Percentiles rank a stretch among this genome's conserved stretches.
These are phyloP conservation scores for Bimastos eiseni DNA, from an alignment of 2,888 invertebrate genomes.

Conservation along the genomic window DNA sequence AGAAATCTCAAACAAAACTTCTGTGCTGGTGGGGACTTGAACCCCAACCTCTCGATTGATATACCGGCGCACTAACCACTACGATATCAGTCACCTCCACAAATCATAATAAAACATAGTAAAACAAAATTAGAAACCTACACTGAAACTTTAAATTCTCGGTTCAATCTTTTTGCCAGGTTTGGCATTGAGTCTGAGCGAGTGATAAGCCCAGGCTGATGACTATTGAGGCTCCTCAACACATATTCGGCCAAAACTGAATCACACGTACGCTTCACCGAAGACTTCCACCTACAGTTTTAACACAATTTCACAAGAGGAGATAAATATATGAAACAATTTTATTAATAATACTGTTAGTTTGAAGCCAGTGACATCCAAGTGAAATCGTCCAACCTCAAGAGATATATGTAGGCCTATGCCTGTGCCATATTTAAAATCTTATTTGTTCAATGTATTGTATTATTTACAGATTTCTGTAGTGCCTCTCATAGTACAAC, in stretches of 20 bases:
- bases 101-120: too few relatives aligned
- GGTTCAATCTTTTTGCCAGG: not conserved
- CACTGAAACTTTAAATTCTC: constrained; percentile 13
- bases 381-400: not conserved
- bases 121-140: not conserved
- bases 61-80: not conserved
- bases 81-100: not conserved
- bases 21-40: too few relatives aligned
- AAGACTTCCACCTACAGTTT: not conserved
- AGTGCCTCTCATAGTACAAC: too few relatives aligned
- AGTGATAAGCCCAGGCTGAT: not conserved
- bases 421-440: too few relatives aligned
- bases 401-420: too few relatives aligned
- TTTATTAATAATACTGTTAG: not conserved
- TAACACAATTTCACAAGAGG: not conserved
- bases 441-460: too few relatives aligned
- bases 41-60: too few relatives aligned
- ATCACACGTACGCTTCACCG: not conserved
- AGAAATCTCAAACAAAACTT: too few relatives aligned
- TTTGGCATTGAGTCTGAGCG: constrained; percentile 5
- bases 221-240: not conserved
- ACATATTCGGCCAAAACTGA: not conserved
- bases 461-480: too few relatives aligned
- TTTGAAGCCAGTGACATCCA: not conserved
- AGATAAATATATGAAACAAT: not conserved